Evolutionary conservation across 2,113 vertebrate species (phyloP).

Genomic region (Sorex araneus): DNA sequence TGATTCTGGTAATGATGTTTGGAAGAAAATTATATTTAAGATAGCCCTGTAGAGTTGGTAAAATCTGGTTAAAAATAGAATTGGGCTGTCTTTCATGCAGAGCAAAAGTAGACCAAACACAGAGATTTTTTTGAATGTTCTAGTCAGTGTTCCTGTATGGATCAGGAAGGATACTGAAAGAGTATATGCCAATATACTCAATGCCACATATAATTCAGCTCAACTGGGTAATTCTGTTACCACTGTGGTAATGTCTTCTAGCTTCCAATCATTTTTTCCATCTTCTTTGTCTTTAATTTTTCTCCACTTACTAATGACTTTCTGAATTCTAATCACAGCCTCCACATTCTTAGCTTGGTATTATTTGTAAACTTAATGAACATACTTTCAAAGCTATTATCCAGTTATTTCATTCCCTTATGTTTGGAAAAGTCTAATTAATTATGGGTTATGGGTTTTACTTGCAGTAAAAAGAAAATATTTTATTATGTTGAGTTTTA

Average conservation of each 20-base stretch:
- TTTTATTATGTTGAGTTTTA: conserved; percentile 46
- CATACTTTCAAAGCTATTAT: conserved; percentile 56
- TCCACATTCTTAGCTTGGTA: conserved; percentile 17
- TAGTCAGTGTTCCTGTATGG: not conserved
- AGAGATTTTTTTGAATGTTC: not conserved
- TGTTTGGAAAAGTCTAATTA: conserved; percentile 61
- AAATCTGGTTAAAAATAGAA: conserved; percentile 12
- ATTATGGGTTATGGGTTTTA: conserved; percentile 54
- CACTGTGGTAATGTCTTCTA: not conserved
- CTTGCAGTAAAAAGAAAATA: conserved; percentile 67
- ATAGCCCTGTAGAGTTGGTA: not conserved
- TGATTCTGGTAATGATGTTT: not conserved
- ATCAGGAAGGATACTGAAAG: not conserved
- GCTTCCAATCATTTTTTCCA: not conserved
- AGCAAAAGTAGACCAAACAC: conserved; percentile 23
- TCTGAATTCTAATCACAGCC: conserved; percentile 41
- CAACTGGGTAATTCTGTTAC: not conserved
- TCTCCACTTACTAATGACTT: not conserved
- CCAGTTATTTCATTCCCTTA: conserved; percentile 41
- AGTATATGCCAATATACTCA: too few relatives aligned
- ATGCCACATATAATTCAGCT: not conserved
- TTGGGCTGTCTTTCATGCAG: not conserved
- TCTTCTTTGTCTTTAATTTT: too few relatives aligned
- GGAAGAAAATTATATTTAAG: not conserved
- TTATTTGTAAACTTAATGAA: conserved; percentile 63